Percentiles rank a stretch among this genome's conserved stretches.
These are phyloP conservation scores for Microtus oregoni DNA, from an alignment of 2,113 vertebrate species.

Conservation along the genomic window DNA sequence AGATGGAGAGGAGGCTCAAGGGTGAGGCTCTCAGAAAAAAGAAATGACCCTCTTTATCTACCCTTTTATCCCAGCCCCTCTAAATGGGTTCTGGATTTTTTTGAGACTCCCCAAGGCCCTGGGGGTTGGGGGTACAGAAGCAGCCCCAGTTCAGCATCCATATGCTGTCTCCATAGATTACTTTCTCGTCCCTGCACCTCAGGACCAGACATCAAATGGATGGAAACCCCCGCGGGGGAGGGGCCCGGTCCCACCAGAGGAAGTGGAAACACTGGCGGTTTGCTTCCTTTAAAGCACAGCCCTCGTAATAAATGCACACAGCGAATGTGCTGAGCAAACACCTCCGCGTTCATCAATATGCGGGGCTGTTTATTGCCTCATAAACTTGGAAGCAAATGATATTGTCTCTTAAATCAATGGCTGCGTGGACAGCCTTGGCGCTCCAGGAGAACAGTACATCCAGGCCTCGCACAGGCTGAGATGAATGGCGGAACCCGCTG, in stretches of 20 bases:
- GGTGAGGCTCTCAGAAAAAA: neutral
- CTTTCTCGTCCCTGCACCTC: fast-evolving
- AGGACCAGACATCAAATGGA: neutral
- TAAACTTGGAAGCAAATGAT: constrained; percentile 90
- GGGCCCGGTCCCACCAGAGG: constrained; percentile 47
- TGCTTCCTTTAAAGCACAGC: constrained; percentile 85
- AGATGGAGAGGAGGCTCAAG: neutral
- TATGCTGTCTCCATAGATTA: fast-evolving
- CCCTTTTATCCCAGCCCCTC: neutral
- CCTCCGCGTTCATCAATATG: constrained; percentile 87
- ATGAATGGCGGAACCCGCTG: constrained; percentile 81
- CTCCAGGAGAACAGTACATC: constrained; percentile 82
- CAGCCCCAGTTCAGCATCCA: too few relatives aligned
- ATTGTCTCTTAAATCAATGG: constrained; percentile 89
- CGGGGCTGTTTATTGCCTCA: constrained; percentile 90
- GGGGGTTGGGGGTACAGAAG: too few relatives aligned
- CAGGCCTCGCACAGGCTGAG: constrained; percentile 75
- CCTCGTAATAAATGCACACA: constrained; percentile 83
- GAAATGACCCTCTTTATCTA: neutral
- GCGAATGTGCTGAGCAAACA: constrained; percentile 91
- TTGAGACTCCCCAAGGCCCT: neutral
- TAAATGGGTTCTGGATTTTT: neutral
- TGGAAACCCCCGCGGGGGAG: neutral
- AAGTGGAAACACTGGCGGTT: constrained; percentile 83
- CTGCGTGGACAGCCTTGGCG: constrained; percentile 80